Percentiles rank a stretch among this genome's conserved stretches.
Conservation (phyloP, 2,888 invertebrate species). For the Drosophila kanekoi region DNA sequence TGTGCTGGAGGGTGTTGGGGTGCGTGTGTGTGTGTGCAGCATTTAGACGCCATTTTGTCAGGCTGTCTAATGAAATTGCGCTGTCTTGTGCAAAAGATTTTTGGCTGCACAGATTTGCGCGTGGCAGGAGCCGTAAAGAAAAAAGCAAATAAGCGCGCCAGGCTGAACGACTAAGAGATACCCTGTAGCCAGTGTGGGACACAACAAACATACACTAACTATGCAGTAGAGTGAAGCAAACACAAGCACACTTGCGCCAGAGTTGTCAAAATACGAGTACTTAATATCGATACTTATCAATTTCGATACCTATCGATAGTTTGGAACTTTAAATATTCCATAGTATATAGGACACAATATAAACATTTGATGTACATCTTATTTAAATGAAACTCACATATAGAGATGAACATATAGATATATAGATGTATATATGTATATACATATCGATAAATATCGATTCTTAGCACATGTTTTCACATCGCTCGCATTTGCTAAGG, state of each 20-base stretch:
- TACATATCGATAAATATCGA: too few relatives aligned
- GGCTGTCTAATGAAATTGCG: conserved; percentile 53
- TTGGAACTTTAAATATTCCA: too few relatives aligned
- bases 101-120: conserved; percentile 36
- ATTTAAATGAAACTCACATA: too few relatives aligned
- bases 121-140: background rate
- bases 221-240: too few relatives aligned
- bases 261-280: too few relatives aligned
- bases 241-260: background rate
- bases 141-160: background rate
- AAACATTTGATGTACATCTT: too few relatives aligned
- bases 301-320: background rate
- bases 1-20: background rate
- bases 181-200: background rate
- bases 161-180: background rate
- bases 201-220: too few relatives aligned
- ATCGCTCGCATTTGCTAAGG: too few relatives aligned
- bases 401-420: too few relatives aligned
- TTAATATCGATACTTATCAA: background rate
- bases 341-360: too few relatives aligned
- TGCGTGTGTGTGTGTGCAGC: conserved; percentile 21
- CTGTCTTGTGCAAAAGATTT: conserved; percentile 39
- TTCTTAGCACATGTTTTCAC: too few relatives aligned
- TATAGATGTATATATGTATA: too few relatives aligned
- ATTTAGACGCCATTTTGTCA: conserved; percentile 65